Evolutionary conservation across 2,797 vertebrate genomes (phyloP), one percentile per base, ranked within the genome.

Genomic region (Enteromius paludinosus): DNA sequence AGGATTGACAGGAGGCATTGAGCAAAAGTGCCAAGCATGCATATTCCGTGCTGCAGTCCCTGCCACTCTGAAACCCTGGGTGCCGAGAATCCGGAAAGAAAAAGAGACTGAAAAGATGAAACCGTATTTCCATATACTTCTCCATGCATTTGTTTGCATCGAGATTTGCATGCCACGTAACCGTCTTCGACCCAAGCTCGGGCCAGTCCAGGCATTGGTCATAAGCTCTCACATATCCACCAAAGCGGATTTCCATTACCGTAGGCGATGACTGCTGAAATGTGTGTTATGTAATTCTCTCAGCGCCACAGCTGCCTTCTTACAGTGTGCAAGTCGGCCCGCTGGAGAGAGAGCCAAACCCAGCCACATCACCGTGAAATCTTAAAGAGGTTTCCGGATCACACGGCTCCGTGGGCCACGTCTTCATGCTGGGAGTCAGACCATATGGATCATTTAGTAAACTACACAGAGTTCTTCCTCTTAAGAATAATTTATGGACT

Each of bases 251-350:
- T 86, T 71, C 86, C 80, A 65, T 84, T 69, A 73, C 77, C 47
- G 80, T 84, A 80, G 86, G 83, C 80, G 28, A 84, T 65, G 78
- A 71, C 64, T 84, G 68, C 74, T 70, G 71, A 80, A 83, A 86
- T 54, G 87, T 73, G 35, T 85, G 90, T 94, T 93, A 94, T 92
- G 90, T 93, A 94, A 94, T 93, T 91, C 90, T 92, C 92, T 82
- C 88, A 81, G 85, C 90, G 86, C 90, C 90, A 87, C 93, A 93
- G 92, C 92, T 93, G 90, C 90, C 91, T 92, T 92, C 68, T 76
- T 70, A 41, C 18, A 79, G 87, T 89, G 65, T 72, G 65, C 56
- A 59, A 62, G 68, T 75, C 30, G 12, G 38, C 49, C 61, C 30
- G 35, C 49, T 28, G 41, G 76, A 83, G 73, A 83, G 73, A 82